phyloP scores from a whole-genome alignment of 2,113 vertebrate species.

The Cyphomyrus plagiostoma region DNA sequence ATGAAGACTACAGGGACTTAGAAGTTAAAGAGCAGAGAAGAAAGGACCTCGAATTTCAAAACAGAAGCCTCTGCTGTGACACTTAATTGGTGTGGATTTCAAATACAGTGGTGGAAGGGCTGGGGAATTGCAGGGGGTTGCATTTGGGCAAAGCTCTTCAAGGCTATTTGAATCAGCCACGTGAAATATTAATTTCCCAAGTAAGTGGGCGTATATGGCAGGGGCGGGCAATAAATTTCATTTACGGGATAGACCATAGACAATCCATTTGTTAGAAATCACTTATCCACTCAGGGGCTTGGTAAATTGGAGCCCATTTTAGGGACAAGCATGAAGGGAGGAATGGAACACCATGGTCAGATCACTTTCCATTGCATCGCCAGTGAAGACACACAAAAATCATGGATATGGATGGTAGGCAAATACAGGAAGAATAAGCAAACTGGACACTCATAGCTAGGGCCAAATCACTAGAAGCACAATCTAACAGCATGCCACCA shows the following conservation, averaged over 20 bases:
- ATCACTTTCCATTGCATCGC: not conserved
- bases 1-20: constrained; percentile 41
- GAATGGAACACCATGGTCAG: not conserved
- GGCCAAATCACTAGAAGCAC: not conserved
- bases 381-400: not conserved
- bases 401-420: not conserved
- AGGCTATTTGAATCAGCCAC: constrained; percentile 18
- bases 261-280: not conserved
- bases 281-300: not conserved
- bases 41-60: constrained; percentile 31
- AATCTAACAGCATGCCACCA: not conserved
- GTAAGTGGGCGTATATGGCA: not conserved
- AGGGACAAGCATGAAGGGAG: not conserved
- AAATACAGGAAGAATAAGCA: not conserved
- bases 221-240: not conserved
- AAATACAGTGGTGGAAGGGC: constrained; percentile 21
- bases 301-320: not conserved
- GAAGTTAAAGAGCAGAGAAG: constrained; percentile 29
- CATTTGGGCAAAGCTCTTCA: constrained; percentile 17
- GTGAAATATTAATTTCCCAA: constrained; percentile 24
- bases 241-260: not conserved
- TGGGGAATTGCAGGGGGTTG: not conserved
- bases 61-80: constrained; percentile 24
- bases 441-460: not conserved
- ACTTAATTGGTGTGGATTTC: constrained; percentile 41